Conservation (phyloP, 2,113 vertebrate genomes). For the Puffinus mauretanicus region DNA sequence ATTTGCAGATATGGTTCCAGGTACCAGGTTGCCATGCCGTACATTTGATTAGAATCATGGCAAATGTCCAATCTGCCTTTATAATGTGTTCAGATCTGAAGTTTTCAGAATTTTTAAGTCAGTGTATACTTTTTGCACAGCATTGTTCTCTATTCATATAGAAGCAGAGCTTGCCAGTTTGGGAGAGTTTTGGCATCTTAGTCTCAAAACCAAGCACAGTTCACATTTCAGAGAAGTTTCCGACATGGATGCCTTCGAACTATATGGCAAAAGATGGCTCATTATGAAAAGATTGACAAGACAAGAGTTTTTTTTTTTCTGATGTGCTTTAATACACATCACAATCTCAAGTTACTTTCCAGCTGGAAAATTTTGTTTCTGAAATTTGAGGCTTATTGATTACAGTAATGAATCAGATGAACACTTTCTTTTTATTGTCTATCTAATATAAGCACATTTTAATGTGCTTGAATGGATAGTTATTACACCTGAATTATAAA, state of each 20-base stretch:
- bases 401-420: neutral
- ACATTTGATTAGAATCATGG: neutral
- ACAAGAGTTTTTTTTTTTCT: neutral
- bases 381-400: constrained; percentile 58
- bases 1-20: neutral
- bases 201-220: neutral
- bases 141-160: neutral
- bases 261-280: neutral
- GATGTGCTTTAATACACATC: neutral
- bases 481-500: neutral
- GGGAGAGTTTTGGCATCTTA: neutral
- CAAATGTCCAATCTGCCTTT: neutral
- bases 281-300: neutral
- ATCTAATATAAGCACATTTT: neutral
- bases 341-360: constrained; percentile 49
- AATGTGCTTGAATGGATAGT: neutral
- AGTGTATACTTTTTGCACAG: neutral
- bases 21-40: neutral
- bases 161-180: neutral
- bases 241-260: rapidly evolving
- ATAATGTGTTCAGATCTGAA: neutral
- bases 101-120: neutral
- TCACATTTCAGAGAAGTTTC: neutral
- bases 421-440: neutral
- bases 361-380: constrained; percentile 44